These are phyloP conservation scores for Pantherophis alleghaniensis DNA, from an alignment of 2,797 vertebrate species.

Conservation along the genomic window DNA sequence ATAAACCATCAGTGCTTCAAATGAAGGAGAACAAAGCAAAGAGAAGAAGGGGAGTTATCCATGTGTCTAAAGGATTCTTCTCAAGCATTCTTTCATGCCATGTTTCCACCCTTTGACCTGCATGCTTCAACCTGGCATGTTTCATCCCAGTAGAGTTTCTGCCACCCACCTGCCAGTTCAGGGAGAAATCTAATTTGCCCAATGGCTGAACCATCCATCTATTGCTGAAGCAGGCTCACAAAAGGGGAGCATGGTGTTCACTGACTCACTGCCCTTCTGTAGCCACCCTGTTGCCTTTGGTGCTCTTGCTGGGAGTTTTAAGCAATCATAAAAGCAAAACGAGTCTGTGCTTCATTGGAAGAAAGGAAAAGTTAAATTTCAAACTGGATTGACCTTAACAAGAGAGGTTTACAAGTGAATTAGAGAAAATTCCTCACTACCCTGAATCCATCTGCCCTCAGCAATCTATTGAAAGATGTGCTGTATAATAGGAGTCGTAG, in stretches of 20 bases:
- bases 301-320: neutral
- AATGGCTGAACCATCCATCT: neutral
- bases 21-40: neutral
- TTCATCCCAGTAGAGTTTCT: neutral
- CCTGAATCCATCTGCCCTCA: constrained; percentile 11
- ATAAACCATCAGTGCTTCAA: neutral
- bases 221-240: neutral
- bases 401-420: neutral
- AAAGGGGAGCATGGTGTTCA: neutral
- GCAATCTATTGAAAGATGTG: constrained; percentile 13
- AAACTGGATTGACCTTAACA: constrained; percentile 10
- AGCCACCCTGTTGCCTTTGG: neutral
- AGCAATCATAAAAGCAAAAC: neutral
- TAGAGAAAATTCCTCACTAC: neutral
- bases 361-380: neutral
- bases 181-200: neutral
- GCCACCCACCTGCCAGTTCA: too few species aligned
- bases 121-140: neutral
- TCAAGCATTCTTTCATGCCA: neutral
- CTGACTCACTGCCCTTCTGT: neutral
- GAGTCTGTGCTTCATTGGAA: neutral
- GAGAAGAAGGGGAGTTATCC: neutral
- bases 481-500: neutral
- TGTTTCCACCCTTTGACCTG: neutral
- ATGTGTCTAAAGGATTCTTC: neutral